Conservation (phyloP, 2,113 vertebrate species). For the Herpetotheres cachinnans region DNA sequence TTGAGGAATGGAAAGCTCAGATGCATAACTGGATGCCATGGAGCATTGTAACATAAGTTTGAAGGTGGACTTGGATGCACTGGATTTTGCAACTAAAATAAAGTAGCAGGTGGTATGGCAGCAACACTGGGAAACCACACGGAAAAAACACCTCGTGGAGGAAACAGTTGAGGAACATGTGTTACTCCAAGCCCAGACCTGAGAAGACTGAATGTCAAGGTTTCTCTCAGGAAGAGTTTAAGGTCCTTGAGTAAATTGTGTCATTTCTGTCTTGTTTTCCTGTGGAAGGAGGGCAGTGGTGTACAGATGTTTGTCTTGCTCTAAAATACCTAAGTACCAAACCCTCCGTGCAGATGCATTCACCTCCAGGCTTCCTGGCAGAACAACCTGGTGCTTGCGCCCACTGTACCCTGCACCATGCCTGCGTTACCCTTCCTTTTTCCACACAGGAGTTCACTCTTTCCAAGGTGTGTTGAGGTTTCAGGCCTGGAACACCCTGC, state of each 20-base stretch:
- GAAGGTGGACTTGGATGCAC: background rate
- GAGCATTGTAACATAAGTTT: background rate
- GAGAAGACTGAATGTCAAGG: background rate
- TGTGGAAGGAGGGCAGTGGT: background rate
- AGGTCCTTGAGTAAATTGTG: background rate
- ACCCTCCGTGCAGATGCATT: background rate
- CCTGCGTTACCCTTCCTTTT: background rate
- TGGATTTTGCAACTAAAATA: background rate
- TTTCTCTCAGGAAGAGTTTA: background rate
- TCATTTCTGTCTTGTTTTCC: background rate
- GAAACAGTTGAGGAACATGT: background rate
- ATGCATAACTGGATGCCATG: background rate
- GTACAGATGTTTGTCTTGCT: background rate
- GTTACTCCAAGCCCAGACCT: background rate
- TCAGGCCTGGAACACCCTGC: background rate
- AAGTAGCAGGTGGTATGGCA: conserved; percentile 3
- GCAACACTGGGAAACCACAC: background rate
- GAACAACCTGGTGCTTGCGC: background rate
- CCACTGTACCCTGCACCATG: background rate
- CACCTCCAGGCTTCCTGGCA: background rate
- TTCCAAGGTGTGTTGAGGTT: background rate
- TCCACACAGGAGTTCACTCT: background rate
- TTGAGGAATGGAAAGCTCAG: background rate
- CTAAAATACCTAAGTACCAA: background rate
- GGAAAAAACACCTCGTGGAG: background rate